Percentiles rank a stretch among this genome's conserved stretches.
phyloP scores from a whole-genome alignment of 2,888 invertebrate species.

The Scrobipalpa costella region DNA sequence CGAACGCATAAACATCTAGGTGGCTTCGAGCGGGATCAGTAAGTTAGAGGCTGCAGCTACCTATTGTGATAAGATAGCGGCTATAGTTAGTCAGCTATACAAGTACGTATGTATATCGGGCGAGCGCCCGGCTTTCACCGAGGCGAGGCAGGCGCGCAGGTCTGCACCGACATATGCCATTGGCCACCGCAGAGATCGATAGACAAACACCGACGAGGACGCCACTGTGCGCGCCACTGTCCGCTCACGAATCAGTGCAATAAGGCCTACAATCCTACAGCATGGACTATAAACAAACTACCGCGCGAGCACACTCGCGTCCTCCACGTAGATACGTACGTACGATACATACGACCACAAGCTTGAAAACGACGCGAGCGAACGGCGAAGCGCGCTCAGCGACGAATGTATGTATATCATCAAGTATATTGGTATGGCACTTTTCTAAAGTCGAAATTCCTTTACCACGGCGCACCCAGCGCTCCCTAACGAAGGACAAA shows the following conservation, averaged over 20 bases:
- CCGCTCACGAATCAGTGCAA: constrained; percentile 57
- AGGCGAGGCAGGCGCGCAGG: constrained; percentile 76
- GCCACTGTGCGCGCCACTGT: constrained; percentile 73
- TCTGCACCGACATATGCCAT: constrained; percentile 82
- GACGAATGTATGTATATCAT: constrained; percentile 71
- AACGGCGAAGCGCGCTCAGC: constrained; percentile 63
- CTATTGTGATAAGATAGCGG: constrained; percentile 64
- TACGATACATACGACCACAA: constrained; percentile 54
- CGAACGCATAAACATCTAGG: constrained; percentile 61
- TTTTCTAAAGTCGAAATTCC: constrained; percentile 80
- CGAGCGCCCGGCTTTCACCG: constrained; percentile 75
- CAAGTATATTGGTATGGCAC: constrained; percentile 74
- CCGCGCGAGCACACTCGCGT: constrained; percentile 70
- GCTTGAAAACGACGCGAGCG: constrained; percentile 72
- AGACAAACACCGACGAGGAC: constrained; percentile 81
- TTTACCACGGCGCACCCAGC: constrained; percentile 69
- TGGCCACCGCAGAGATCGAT: constrained; percentile 84
- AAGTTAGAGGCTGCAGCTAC: constrained; percentile 43
- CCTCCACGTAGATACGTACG: constrained; percentile 62
- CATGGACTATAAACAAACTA: constrained; percentile 82
- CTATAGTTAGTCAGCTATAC: constrained; percentile 51
- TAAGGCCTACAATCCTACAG: constrained; percentile 65
- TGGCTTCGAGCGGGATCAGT: constrained; percentile 42
- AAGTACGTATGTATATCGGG: constrained; percentile 52
- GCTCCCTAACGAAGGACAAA: constrained; percentile 75